A percentile compares a stretch with the other conserved stretches of the same genome.
These are phyloP conservation scores for Esperia sulphurella DNA, from an alignment of 2,888 invertebrate species.

Conservation along the genomic window DNA sequence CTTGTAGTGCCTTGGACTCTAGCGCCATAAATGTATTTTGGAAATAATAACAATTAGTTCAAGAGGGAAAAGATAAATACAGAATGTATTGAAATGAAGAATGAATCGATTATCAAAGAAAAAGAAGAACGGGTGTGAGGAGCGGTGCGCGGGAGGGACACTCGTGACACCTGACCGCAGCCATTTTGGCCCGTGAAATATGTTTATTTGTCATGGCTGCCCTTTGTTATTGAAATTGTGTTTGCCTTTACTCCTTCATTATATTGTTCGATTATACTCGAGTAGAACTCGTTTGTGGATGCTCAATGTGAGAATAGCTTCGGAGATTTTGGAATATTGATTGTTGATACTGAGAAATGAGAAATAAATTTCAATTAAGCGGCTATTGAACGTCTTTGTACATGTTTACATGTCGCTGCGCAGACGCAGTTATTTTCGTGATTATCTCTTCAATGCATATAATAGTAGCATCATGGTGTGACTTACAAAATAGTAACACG, in stretches of 20 bases:
- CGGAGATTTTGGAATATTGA: conserved; percentile 76
- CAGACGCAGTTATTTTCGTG: conserved; percentile 58
- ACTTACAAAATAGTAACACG: conserved; percentile 45
- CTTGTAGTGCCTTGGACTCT: too few species aligned
- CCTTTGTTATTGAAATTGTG: conserved; percentile 79
- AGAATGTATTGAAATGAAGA: conserved; percentile 47
- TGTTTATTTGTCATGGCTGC: conserved; percentile 77
- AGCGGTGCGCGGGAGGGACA: conserved; percentile 41
- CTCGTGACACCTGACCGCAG: conserved; percentile 76
- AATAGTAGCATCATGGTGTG: conserved; percentile 29
- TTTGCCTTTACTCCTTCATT: conserved; percentile 78
- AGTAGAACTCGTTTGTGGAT: conserved; percentile 71
- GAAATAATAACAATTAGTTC: too few species aligned
- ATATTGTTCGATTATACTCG: conserved; percentile 76
- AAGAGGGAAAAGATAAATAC: too few species aligned
- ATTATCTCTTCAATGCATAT: conserved; percentile 55
- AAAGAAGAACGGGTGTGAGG: conserved; percentile 40
- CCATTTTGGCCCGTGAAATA: conserved; percentile 78
- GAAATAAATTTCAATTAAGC: conserved; percentile 78
- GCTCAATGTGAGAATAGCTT: conserved; percentile 67
- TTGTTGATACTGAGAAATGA: conserved; percentile 78
- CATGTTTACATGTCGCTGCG: conserved; percentile 35
- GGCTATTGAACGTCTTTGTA: conserved; percentile 61
- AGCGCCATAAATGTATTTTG: too few species aligned
- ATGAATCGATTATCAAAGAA: conserved; percentile 70